Base-by-base conservation (phyloP, 2,797 vertebrate genomes). In the Rhinella marina region DNA sequence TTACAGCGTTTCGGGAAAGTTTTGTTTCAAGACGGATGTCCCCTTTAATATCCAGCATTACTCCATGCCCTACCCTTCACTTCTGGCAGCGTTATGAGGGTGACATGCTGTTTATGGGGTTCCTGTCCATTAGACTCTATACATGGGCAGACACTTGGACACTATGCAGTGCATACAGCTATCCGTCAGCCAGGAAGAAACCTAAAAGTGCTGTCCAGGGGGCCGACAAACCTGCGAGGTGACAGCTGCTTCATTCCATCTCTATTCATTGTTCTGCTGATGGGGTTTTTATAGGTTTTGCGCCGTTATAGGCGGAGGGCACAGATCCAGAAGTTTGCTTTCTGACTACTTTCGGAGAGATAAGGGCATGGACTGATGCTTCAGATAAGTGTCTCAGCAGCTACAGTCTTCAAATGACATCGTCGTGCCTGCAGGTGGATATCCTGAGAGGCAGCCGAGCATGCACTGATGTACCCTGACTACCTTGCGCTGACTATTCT, bases 81-180 rank as follows among this genome's bases (percentile, higher is more conserved):
- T 21, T 23, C n/a, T n/a, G 23, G 61, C 61, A 25, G n/a, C 14
- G 62, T 19, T 82, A 19, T 21, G 7, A 25, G n/a, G 7, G 48
- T 54, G 62, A 21, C 62, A 82, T 82, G 62, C 19, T 27, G 48
- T 68, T 82, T 82, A 68, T 68, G 61, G 62, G 62, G 62, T 82
- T 82, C 62, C 81, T 82, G 62, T 7, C 62, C 81, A 82, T 82
- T 82, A 82, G n/a, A 9, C 62, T 82, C 62, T 68, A 48, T 82
- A 68, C 25, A 82, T 68, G 81, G 81, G 27, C 54, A 61, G 78
- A 50, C 19, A 81, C 19, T n/a, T 14, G 59, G 48, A 82, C 41
- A 66, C 32, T 66, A 68, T 64, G 21, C 80, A 19, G 59, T 14
- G 41, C 68, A 64, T 82, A 50, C 17, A 12, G 62, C 81, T 25